A percentile compares a stretch with the other conserved stretches of the same genome.
These are phyloP conservation scores for Toxotes jaculatrix DNA, from an alignment of 2,113 vertebrate genomes.

Conservation along the genomic window DNA sequence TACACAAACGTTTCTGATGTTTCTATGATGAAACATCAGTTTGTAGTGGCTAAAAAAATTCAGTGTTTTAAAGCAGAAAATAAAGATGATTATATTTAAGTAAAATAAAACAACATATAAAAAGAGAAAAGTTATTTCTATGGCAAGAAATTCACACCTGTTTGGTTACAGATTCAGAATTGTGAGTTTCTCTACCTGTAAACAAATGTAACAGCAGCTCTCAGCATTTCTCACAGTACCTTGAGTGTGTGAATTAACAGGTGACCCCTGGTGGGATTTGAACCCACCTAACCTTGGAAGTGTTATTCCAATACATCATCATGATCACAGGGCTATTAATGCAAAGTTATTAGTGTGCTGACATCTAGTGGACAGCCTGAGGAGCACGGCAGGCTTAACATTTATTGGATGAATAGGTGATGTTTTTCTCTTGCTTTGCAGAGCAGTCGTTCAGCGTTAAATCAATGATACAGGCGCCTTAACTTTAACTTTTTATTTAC, in stretches of 20 bases:
- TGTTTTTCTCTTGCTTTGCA: neutral
- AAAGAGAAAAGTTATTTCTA: neutral
- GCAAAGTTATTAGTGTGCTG: constrained; percentile 55
- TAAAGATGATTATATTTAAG: neutral
- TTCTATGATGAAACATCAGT: neutral
- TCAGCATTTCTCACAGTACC: neutral
- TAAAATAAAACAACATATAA: neutral
- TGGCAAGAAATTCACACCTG: neutral
- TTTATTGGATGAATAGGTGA: neutral
- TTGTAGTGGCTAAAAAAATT: too few relatives aligned
- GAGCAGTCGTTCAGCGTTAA: neutral
- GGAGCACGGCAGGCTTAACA: neutral
- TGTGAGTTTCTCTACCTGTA: neutral
- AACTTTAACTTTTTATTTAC: neutral
- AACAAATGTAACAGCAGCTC: neutral
- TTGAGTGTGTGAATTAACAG: neutral
- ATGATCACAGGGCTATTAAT: neutral
- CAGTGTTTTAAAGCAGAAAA: neutral
- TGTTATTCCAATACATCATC: constrained; percentile 18
- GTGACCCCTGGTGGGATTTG: constrained; percentile 4
- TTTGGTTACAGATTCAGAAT: neutral
- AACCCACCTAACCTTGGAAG: constrained; percentile 35
- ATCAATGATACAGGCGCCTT: neutral
- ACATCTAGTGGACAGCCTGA: constrained; percentile 70
- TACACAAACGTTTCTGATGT: neutral